Conservation (phyloP, 2,797 vertebrate genomes). For the Eleutherodactylus coqui region DNA sequence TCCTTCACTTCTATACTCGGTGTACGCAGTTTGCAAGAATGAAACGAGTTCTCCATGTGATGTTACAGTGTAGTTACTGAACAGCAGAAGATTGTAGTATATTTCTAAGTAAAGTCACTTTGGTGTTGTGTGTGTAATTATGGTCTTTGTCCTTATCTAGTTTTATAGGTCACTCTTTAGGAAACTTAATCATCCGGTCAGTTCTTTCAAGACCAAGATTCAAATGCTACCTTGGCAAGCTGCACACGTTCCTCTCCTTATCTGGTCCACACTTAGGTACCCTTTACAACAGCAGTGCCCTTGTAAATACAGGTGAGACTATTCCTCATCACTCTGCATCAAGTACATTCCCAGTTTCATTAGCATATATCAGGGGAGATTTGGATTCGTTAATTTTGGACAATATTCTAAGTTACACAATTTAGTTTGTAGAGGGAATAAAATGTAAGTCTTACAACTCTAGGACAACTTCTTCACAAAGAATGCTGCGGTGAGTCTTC, state of each 20-base stretch:
- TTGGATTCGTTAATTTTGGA: no score
- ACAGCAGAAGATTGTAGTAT: neutral
- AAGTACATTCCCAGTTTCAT: neutral
- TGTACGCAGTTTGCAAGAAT: no score
- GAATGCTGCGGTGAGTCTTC: no score
- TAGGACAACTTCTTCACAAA: no score
- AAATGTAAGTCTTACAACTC: no score
- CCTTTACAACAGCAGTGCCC: slow-evolving; percentile 96
- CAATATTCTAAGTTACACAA: no score
- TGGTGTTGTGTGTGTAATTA: neutral
- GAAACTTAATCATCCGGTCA: slow-evolving; percentile 97
- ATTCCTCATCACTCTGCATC: neutral
- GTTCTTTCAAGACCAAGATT: slow-evolving; percentile 95
- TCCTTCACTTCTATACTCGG: no score
- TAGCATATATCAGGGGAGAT: no score
- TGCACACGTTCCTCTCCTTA: slow-evolving; percentile 96
- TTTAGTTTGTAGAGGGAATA: no score
- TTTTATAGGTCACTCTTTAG: slow-evolving; percentile 98
- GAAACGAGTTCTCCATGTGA: neutral
- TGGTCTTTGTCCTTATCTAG: slow-evolving; percentile 73
- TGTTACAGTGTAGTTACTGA: neutral
- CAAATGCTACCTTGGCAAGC: slow-evolving; percentile 93
- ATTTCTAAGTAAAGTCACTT: neutral
- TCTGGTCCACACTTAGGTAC: slow-evolving; percentile 98
- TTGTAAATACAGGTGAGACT: slow-evolving; percentile 93